A percentile compares a stretch with the other conserved stretches of the same genome.
These are phyloP conservation scores for Lasaia peninsularis DNA, from an alignment of 1,140 invertebrate species.

Conservation along the genomic window DNA sequence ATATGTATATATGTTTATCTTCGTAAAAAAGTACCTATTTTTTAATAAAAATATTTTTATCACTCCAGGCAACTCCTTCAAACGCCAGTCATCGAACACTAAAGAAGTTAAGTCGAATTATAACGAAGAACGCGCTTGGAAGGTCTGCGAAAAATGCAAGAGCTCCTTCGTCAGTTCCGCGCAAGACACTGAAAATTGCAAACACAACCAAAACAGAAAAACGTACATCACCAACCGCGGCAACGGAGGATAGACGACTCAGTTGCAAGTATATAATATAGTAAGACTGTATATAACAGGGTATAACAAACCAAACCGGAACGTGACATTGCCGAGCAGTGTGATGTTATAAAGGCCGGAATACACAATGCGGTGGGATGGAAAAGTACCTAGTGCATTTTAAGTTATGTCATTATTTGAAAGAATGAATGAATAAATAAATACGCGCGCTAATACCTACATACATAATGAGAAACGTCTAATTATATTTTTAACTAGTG, in stretches of 20 bases:
- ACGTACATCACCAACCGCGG: background rate
- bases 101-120: conserved; percentile 3
- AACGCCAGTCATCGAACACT: conserved; percentile 7
- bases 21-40: background rate
- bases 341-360: too few relatives aligned
- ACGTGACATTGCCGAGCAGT: too few relatives aligned
- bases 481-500: too few relatives aligned
- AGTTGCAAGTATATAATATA: background rate
- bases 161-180: background rate
- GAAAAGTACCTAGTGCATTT: too few relatives aligned
- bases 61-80: conserved; percentile 18
- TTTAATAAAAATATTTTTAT: background rate
- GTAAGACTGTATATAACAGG: background rate
- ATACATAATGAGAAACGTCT: too few relatives aligned
- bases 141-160: conserved; percentile 25
- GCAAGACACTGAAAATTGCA: background rate
- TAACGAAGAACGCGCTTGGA: conserved; percentile 17
- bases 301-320: background rate
- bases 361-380: too few relatives aligned
- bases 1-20: too few relatives aligned
- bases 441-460: too few relatives aligned
- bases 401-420: too few relatives aligned
- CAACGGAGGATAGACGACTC: background rate
- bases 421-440: too few relatives aligned
- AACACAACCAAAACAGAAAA: background rate